phyloP scores from a whole-genome alignment of 2,113 vertebrate genomes.

The Hymenochirus boettgeri region DNA sequence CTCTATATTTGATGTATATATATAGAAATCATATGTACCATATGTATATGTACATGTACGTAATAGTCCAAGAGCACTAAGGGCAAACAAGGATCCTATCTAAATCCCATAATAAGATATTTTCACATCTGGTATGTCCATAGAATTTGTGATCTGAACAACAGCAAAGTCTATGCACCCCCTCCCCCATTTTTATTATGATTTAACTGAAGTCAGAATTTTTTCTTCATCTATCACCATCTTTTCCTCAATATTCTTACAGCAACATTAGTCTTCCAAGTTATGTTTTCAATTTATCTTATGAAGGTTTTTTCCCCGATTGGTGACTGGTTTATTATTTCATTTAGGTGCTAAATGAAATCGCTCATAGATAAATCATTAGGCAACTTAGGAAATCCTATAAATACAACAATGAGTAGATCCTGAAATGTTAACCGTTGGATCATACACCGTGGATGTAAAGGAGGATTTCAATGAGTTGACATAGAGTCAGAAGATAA shows the following conservation, averaged over 20 bases:
- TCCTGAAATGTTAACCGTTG: conserved; percentile 21
- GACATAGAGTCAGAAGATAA: conserved; percentile 20
- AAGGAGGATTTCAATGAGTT: conserved; percentile 22
- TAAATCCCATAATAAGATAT: conserved; percentile 11
- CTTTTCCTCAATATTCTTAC: conserved; percentile 32
- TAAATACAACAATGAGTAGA: conserved; percentile 35
- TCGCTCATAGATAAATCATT: conserved; percentile 31
- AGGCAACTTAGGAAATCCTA: conserved; percentile 39
- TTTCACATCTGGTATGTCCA: conserved; percentile 20
- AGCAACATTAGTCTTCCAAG: conserved; percentile 9
- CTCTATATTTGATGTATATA: too few species aligned
- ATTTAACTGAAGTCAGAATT: conserved; percentile 35
- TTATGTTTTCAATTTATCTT: conserved; percentile 38
- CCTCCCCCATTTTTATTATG: conserved; percentile 29
- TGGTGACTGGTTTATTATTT: conserved; percentile 34
- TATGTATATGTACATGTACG: too few species aligned
- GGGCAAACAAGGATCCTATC: not conserved
- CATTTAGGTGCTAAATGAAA: conserved; percentile 36
- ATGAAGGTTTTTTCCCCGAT: conserved; percentile 13
- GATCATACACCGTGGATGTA: not conserved
- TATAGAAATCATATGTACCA: too few species aligned
- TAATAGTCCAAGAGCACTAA: not conserved
- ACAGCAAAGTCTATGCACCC: too few species aligned
- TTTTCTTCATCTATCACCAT: conserved; percentile 28
- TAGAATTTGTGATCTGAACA: conserved; percentile 27